phyloP scores from a whole-genome alignment of 2,888 invertebrate species.

The Apotomis capreana region DNA sequence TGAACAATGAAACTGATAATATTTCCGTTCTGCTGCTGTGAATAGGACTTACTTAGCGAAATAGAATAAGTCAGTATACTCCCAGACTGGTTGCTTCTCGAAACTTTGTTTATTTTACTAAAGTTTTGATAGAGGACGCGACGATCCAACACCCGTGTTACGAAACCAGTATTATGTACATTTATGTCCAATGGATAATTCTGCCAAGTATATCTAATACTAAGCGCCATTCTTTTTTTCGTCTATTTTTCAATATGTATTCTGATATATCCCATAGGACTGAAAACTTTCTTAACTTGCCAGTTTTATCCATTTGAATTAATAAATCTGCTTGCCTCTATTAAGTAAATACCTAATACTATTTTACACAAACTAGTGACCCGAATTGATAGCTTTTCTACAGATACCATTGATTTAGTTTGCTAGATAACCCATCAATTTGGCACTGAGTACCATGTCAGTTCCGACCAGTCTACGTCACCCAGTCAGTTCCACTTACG shows the following conservation, averaged over 20 bases:
- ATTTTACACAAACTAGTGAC: conserved; percentile 16
- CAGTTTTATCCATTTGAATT: conserved; percentile 34
- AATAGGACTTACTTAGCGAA: conserved; percentile 69
- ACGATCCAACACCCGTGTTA: conserved; percentile 21
- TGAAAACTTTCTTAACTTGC: conserved; percentile 15
- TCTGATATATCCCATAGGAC: conserved; percentile 11
- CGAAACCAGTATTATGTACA: conserved; percentile 27
- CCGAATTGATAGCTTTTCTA: conserved; percentile 25
- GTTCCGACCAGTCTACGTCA: conserved; percentile 1
- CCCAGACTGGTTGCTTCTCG: conserved; percentile 20
- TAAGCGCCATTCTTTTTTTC: background rate
- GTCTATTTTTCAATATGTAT: conserved; percentile 5
- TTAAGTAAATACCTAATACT: conserved; percentile 6
- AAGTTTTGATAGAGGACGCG: conserved; percentile 1
- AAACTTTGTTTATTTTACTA: background rate
- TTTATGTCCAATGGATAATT: conserved; percentile 33
- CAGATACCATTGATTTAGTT: background rate
- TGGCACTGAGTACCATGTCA: background rate
- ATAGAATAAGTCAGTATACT: conserved; percentile 55
- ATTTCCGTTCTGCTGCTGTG: conserved; percentile 80
- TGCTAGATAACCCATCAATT: conserved; percentile 9
- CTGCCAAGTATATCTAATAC: conserved; percentile 25
- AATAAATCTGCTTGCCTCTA: conserved; percentile 27
- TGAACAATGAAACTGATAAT: conserved; percentile 64
- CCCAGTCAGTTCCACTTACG: conserved; percentile 17